Evolutionary conservation across 2,113 vertebrate genomes (phyloP), one percentile per base, ranked within the genome.

Genomic region (Dasyornis broadbenti): DNA sequence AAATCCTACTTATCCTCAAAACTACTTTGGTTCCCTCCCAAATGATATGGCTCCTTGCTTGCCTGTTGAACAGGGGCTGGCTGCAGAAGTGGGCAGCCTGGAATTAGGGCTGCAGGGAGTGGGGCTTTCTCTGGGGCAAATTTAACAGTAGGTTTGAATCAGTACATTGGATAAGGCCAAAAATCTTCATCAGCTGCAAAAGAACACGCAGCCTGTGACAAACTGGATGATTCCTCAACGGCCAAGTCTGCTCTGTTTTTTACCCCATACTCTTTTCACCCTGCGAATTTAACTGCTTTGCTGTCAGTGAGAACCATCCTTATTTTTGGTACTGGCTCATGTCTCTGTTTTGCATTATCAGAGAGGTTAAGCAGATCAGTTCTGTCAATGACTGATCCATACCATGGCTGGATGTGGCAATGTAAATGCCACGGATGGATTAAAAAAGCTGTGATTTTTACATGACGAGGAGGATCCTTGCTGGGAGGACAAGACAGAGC

Each of bases 361-460:
- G 23, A 39, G 15, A 61, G 16, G 71, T 82, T 27, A 85, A 68
- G 26, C 28, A 27, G 44, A 59, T 33, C 59, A 59, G 42, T 31
- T 8, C 18, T 44, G 21, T 35, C 42, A 47, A 1, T 65, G 77
- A 37, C 39, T 42, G 44, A 60, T 50, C 60, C 6, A 13, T 39
- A 15, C 0, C 3, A 26, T 24, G 44, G 54, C 12, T 1, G 3
- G 19, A 44, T 71, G 26, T 0, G 2, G 40, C 26, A 71, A 6
- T 15, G 42, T 75, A 71, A 78, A 85, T 66, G 33, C 5, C 42
- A 39, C 0, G 1, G 21, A 18, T 52, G 22, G 23, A 35, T 88
- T 65, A 53, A 79, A 89, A 22, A 79, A 52, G 7, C 33, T 40
- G 7, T 70, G 66, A 44, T 72, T 93, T 89, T 85, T 69, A 63